phyloP scores from a whole-genome alignment of 2,113 vertebrate species.

The Cichladusa arquata region DNA sequence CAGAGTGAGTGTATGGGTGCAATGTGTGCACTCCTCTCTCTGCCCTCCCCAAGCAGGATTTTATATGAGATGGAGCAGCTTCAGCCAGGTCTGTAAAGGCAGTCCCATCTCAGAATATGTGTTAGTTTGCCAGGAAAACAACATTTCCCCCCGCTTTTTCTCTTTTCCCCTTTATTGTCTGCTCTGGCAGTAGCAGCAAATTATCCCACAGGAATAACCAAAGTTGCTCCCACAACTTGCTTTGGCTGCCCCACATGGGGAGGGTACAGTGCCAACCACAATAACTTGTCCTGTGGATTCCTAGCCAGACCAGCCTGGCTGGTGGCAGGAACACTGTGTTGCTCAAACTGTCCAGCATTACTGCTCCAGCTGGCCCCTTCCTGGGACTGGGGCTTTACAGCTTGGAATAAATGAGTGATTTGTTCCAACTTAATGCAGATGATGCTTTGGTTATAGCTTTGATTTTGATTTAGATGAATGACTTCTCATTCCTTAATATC shows the following conservation, averaged over 20 bases:
- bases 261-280: not conserved
- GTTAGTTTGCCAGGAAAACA: not conserved
- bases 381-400: not conserved
- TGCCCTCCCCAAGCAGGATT: not conserved
- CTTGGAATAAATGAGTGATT: not conserved
- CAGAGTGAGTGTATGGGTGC: not conserved
- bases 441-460: not conserved
- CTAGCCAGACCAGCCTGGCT: not conserved
- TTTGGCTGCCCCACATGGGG: rapidly evolving
- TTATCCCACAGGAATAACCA: not conserved
- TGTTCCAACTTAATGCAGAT: not conserved
- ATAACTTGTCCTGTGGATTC: not conserved
- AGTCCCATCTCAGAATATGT: not conserved
- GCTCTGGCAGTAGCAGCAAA: not conserved
- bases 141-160: not conserved
- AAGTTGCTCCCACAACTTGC: not conserved
- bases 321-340: not conserved
- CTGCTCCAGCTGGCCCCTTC: not conserved
- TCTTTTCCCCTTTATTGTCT: not conserved
- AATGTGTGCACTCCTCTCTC: not conserved
- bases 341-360: rapidly evolving
- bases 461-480: not conserved
- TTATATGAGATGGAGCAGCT: not conserved
- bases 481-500: not conserved
- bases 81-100: not conserved